Evolutionary conservation across 1,140 invertebrate genomes (phyloP).

Genomic region (Caenorhabditis tropicalis): DNA sequence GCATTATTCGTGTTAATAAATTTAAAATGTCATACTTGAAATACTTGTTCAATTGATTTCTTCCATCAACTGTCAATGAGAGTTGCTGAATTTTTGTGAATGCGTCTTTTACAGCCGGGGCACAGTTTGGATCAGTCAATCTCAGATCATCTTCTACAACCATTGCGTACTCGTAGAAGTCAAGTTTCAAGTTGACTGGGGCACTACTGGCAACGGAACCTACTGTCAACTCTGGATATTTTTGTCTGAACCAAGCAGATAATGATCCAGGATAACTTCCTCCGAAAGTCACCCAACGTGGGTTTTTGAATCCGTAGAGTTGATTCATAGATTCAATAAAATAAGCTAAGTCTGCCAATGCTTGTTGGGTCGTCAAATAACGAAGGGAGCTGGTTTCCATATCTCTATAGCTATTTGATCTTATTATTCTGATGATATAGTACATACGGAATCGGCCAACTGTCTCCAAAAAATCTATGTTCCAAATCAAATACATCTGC

Average conservation of each 20-base stretch:
- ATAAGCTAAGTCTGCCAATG: slow-evolving; percentile 63
- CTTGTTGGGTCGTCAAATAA: slow-evolving; percentile 65
- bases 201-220: slow-evolving; percentile 86
- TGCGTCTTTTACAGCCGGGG: slow-evolving; percentile 34
- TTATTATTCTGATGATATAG: background rate
- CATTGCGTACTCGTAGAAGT: slow-evolving; percentile 77
- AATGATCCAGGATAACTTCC: slow-evolving; percentile 84
- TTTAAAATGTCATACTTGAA: slow-evolving; percentile 43
- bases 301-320: slow-evolving; percentile 53
- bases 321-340: slow-evolving; percentile 63
- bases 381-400: slow-evolving; percentile 61
- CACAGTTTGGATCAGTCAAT: slow-evolving; percentile 45
- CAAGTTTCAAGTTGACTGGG: slow-evolving; percentile 82
- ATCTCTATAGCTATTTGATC: slow-evolving; percentile 49
- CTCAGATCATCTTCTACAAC: slow-evolving; percentile 53
- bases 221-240: slow-evolving; percentile 87
- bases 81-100: slow-evolving; percentile 53
- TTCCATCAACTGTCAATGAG: slow-evolving; percentile 54
- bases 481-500: slow-evolving; percentile 87
- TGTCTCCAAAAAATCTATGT: slow-evolving; percentile 91
- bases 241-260: slow-evolving; percentile 86
- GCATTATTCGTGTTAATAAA: background rate
- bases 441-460: slow-evolving; percentile 79
- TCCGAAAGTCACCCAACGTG: slow-evolving; percentile 90
- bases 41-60: slow-evolving; percentile 48